Evolutionary conservation across 2,797 vertebrate species (phyloP).

Genomic region (Manis javanica): DNA sequence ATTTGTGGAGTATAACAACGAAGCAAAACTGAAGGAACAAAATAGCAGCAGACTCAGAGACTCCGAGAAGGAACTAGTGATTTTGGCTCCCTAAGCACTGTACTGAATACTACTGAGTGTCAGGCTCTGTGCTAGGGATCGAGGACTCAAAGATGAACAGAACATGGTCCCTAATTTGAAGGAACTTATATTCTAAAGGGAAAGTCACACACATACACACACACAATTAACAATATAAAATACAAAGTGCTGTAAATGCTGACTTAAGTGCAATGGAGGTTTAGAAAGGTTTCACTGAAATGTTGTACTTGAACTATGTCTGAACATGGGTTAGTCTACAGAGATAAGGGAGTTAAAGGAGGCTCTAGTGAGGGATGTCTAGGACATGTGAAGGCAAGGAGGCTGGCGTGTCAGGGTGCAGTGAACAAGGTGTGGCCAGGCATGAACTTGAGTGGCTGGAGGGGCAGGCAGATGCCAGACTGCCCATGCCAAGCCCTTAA

Average conservation of each 20-base stretch:
- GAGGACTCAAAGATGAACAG: not conserved
- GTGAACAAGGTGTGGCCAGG: not conserved
- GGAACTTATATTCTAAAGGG: constrained; percentile 5
- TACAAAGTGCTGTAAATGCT: not conserved
- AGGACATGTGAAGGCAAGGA: not conserved
- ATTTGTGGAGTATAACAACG: too few species aligned
- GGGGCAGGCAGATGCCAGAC: not conserved
- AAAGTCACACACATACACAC: not conserved
- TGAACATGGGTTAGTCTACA: not conserved
- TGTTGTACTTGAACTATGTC: not conserved
- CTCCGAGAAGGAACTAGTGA: too few species aligned
- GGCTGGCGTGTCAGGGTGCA: not conserved
- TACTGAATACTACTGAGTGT: not conserved
- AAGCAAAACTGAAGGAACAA: too few species aligned
- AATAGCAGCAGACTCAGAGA: too few species aligned
- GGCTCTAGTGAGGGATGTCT: not conserved
- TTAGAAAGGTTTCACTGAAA: constrained; percentile 19
- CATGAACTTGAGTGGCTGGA: not conserved
- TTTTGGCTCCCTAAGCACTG: too few species aligned
- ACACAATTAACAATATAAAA: not conserved
- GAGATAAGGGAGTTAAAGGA: not conserved
- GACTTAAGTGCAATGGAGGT: not conserved
- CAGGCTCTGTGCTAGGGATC: not conserved
- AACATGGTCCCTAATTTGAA: not conserved
- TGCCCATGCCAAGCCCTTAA: not conserved